Conservation (phyloP, 2,797 vertebrate genomes). For the Acipenser transmontanus region DNA sequence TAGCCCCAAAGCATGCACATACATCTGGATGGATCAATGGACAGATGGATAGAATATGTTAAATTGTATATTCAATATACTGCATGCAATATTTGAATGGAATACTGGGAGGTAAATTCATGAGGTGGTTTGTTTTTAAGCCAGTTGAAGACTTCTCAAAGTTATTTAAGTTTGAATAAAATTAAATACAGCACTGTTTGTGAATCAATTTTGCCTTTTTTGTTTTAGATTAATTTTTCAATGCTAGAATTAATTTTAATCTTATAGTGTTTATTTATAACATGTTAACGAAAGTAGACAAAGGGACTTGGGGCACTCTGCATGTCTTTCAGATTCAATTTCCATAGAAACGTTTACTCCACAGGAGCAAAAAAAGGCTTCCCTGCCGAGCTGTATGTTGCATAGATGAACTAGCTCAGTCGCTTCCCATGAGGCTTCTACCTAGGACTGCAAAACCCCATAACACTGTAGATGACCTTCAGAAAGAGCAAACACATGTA, state of each 20-base stretch:
- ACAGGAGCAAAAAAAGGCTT: conserved; percentile 16
- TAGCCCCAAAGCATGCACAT: background rate
- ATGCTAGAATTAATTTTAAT: conserved; percentile 4
- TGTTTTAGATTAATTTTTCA: conserved; percentile 6
- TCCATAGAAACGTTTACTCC: conserved; percentile 23
- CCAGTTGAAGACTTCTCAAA: too few species aligned
- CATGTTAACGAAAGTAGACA: conserved; percentile 28
- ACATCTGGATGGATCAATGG: background rate
- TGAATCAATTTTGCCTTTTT: background rate
- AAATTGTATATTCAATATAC: too few species aligned
- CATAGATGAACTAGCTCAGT: conserved; percentile 22
- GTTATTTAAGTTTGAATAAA: too few species aligned
- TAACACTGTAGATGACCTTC: conserved; percentile 18
- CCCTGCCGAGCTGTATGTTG: conserved; percentile 26
- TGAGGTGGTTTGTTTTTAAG: too few species aligned
- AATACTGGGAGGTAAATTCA: too few species aligned
- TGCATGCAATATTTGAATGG: too few species aligned
- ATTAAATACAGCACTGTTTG: background rate
- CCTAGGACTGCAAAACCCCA: conserved; percentile 18
- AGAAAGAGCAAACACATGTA: conserved; percentile 20
- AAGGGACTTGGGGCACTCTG: conserved; percentile 23
- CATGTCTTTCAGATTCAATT: conserved; percentile 33
- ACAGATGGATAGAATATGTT: background rate
- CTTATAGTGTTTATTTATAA: conserved; percentile 9
- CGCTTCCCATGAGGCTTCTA: conserved; percentile 30